A percentile compares a stretch with the other conserved stretches of the same genome.
These are phyloP conservation scores for Anolis apletophallus DNA, from an alignment of 2,797 vertebrate genomes.

Conservation along the genomic window DNA sequence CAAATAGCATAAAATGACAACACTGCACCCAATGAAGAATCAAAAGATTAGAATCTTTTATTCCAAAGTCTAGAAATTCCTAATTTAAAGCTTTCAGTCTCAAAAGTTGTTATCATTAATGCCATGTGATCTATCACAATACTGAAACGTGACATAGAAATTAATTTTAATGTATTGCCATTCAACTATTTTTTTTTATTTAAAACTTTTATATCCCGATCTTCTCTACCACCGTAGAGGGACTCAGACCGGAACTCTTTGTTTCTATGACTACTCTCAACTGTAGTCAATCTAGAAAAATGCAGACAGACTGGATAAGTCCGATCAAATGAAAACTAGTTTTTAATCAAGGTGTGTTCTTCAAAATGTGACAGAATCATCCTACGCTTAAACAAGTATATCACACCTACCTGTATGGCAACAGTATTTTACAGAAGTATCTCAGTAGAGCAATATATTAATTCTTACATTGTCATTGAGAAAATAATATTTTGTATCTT, in stretches of 20 bases:
- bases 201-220: too few species aligned
- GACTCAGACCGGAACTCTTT: too few species aligned
- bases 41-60: not conserved
- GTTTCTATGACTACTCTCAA: not conserved
- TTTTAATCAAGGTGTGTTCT: conserved; percentile 1
- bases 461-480: not conserved
- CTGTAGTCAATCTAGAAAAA: conserved; percentile 21
- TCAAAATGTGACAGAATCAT: not conserved
- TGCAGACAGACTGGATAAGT: not conserved
- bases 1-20: not conserved
- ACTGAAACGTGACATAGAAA: not conserved
- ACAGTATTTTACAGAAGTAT: not conserved
- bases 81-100: not conserved
- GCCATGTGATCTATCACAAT: not conserved
- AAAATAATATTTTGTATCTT: not conserved
- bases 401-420: not conserved
- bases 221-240: too few species aligned
- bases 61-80: not conserved
- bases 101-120: not conserved
- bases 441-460: not conserved
- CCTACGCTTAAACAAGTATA: not conserved
- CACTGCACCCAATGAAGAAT: not conserved
- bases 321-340: not conserved
- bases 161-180: not conserved
- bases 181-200: conserved; percentile 3